Conservation (phyloP, 2,113 vertebrate species). For the Heterotilapia buettikoferi region DNA sequence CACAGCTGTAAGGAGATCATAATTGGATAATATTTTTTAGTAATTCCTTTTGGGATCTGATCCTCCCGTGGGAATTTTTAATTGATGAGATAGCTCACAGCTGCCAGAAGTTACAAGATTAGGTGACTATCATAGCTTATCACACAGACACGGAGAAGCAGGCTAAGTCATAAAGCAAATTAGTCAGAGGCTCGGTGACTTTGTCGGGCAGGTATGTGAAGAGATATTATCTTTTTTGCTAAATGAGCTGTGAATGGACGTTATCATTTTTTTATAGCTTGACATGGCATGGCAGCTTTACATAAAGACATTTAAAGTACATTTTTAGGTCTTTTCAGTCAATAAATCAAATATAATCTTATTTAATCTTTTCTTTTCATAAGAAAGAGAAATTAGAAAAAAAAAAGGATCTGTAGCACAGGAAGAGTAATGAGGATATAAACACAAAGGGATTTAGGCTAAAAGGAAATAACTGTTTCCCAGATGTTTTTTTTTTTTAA, state of each 20-base stretch:
- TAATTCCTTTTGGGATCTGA: constrained; percentile 50
- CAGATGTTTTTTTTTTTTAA: not conserved
- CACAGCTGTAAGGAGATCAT: constrained; percentile 57
- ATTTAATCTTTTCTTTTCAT: not conserved
- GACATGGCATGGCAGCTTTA: not conserved
- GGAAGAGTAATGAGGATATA: not conserved
- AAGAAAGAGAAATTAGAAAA: not conserved
- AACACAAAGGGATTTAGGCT: not conserved
- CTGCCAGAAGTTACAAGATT: constrained; percentile 54
- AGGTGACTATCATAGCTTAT: constrained; percentile 51
- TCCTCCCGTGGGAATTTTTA: constrained; percentile 51
- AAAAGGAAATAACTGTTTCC: not conserved
- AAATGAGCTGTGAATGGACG: constrained; percentile 49
- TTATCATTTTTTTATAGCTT: constrained; percentile 17
- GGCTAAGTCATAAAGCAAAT: constrained; percentile 50
- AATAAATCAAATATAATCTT: not conserved
- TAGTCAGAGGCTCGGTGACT: constrained; percentile 46
- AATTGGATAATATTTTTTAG: constrained; percentile 59
- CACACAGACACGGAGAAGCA: constrained; percentile 15
- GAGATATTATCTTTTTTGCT: constrained; percentile 53
- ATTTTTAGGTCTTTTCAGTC: not conserved
- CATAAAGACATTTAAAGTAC: not conserved
- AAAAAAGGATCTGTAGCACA: not conserved
- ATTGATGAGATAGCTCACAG: constrained; percentile 58
- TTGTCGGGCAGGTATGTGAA: constrained; percentile 40